phyloP scores from a whole-genome alignment of 2,888 invertebrate species.

The Tetheella fluctuosa region DNA sequence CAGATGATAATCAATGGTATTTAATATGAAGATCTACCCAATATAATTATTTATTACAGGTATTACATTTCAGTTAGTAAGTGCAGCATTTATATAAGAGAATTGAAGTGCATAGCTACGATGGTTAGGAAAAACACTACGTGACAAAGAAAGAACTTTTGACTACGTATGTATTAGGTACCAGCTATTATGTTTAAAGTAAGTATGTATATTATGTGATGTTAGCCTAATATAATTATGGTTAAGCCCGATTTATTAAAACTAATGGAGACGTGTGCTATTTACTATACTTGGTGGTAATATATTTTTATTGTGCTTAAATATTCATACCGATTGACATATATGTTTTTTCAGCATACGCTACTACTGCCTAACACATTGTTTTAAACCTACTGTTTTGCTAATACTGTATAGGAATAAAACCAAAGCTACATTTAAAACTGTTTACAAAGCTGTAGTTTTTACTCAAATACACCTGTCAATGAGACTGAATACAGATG shows the following conservation, averaged over 20 bases:
- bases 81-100: constrained; percentile 56
- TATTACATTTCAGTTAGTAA: constrained; percentile 17
- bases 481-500: too few species aligned
- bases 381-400: neutral
- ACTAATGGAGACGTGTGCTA: neutral
- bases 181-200: constrained; percentile 7
- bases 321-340: neutral
- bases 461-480: too few species aligned
- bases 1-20: constrained; percentile 23
- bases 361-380: neutral
- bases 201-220: neutral
- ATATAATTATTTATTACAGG: too few species aligned
- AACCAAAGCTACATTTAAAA: constrained; percentile 20
- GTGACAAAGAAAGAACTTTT: constrained; percentile 42
- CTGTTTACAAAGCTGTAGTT: neutral
- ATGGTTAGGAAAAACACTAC: constrained; percentile 60
- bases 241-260: neutral
- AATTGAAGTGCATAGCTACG: constrained; percentile 61
- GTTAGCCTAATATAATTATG: neutral
- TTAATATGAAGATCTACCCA: neutral
- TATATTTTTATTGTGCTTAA: neutral
- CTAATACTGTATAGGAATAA: constrained; percentile 18
- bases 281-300: neutral
- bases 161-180: neutral
- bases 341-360: neutral